Evolutionary conservation across 2,888 invertebrate genomes (phyloP).

Genomic region (Macrophya annulata): DNA sequence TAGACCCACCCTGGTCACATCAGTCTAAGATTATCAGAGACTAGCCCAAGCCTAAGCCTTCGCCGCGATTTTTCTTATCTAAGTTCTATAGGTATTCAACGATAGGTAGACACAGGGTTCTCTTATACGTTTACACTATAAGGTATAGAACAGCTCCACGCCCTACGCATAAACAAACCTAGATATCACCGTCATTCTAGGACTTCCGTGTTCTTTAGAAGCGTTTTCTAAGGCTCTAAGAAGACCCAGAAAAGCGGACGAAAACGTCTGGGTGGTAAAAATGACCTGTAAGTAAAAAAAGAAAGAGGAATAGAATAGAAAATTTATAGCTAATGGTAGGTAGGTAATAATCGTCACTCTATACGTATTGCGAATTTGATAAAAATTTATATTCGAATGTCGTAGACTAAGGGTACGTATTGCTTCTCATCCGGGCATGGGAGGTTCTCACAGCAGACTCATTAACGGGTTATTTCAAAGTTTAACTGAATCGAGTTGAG

Average conservation of each 20-base stretch:
- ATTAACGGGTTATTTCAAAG: constrained; percentile 77
- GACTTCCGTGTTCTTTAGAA: constrained; percentile 24
- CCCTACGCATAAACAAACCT: constrained; percentile 34
- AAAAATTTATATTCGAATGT: background rate
- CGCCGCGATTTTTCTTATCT: constrained; percentile 34
- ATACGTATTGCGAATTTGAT: background rate
- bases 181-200: constrained; percentile 25
- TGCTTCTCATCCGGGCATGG: constrained; percentile 60
- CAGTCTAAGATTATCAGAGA: constrained; percentile 7
- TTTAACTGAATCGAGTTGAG: constrained; percentile 74
- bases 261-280: background rate
- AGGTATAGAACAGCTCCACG: constrained; percentile 22
- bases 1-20: constrained; percentile 10
- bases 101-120: constrained; percentile 17
- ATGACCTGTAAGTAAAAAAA: background rate
- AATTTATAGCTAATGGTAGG: background rate
- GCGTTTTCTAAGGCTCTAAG: constrained; percentile 25
- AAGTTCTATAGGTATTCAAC: constrained; percentile 19
- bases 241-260: constrained; percentile 3
- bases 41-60: constrained; percentile 35
- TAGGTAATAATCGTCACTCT: background rate
- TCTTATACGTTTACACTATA: background rate
- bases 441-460: constrained; percentile 69
- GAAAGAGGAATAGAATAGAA: background rate
- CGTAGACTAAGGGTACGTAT: background rate